These are phyloP conservation scores for Temnothorax nylanderi DNA, from an alignment of 1,140 invertebrate species.

Conservation along the genomic window DNA sequence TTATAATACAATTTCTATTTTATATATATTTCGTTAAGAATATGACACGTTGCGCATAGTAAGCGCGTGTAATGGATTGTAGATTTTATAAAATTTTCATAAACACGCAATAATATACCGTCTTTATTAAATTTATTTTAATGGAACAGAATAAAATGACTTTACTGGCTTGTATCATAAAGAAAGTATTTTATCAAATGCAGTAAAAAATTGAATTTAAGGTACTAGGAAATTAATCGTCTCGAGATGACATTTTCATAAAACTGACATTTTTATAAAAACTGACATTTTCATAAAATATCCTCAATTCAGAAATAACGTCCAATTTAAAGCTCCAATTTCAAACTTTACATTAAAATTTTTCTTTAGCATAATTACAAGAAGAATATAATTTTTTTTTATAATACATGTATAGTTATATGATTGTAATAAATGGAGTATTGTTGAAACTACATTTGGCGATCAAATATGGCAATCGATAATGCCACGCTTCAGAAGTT, in stretches of 20 bases:
- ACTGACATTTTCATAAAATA: neutral
- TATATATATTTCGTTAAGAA: neutral
- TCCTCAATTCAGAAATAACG: neutral
- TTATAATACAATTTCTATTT: no score
- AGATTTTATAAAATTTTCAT: neutral
- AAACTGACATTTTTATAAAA: neutral
- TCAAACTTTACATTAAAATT: neutral
- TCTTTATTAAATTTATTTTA: neutral
- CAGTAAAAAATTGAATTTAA: neutral
- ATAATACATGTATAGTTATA: neutral
- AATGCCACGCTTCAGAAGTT: neutral
- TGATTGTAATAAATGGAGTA: neutral
- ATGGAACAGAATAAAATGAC: neutral
- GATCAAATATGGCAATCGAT: neutral
- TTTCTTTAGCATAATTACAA: neutral
- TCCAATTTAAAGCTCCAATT: neutral
- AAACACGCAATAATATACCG: neutral
- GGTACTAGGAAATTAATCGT: neutral
- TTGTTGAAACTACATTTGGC: neutral
- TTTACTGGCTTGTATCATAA: neutral
- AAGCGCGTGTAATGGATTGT: neutral
- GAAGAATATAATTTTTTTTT: neutral
- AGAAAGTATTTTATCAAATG: neutral
- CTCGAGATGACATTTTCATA: neutral
- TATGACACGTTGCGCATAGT: neutral